Conservation (phyloP, 1,140 invertebrate species). For the Drosophila repletoides region DNA sequence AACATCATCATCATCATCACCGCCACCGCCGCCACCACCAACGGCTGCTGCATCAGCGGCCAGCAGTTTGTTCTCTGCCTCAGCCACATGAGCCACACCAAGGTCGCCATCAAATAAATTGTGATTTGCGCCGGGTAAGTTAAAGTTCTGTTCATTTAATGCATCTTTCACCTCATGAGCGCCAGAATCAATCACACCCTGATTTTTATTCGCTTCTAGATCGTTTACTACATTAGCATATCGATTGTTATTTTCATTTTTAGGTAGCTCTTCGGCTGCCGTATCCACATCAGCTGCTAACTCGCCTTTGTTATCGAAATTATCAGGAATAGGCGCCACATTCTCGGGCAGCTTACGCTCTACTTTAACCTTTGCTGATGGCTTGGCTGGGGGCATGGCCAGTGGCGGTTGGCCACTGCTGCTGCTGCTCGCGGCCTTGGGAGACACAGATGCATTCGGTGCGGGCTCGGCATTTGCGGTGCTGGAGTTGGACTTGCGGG, state of each 20-base stretch:
- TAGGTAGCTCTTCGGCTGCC: slow-evolving; percentile 64
- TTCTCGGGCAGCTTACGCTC: slow-evolving; percentile 77
- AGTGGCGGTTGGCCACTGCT: slow-evolving; percentile 62
- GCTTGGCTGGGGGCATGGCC: slow-evolving; percentile 63
- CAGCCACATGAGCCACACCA: slow-evolving; percentile 19
- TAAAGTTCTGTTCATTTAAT: slow-evolving; percentile 73
- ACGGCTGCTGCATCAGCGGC: slow-evolving; percentile 35
- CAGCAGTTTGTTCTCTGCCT: slow-evolving; percentile 48
- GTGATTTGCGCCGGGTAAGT: slow-evolving; percentile 69
- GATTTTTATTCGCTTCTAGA: slow-evolving; percentile 57
- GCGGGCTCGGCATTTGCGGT: slow-evolving; percentile 22
- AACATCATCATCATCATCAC: slow-evolving; percentile 67
- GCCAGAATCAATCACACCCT: slow-evolving; percentile 64
- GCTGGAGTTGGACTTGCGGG: slow-evolving; percentile 55
- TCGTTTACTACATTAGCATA: slow-evolving; percentile 72
- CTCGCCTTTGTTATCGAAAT: slow-evolving; percentile 68
- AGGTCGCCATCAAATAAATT: slow-evolving; percentile 70
- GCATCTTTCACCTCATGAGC: slow-evolving; percentile 80
- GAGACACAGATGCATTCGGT: slow-evolving; percentile 47
- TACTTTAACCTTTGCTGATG: slow-evolving; percentile 13
- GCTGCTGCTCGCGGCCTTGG: slow-evolving; percentile 52
- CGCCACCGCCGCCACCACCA: slow-evolving; percentile 37
- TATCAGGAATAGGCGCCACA: slow-evolving; percentile 78
- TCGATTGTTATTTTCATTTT: slow-evolving; percentile 77
- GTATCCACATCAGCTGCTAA: slow-evolving; percentile 47